These are phyloP conservation scores for Dendrophyllia cribrosa DNA, from an alignment of 64 coral and sea anemone genomes.

Conservation along the genomic window DNA sequence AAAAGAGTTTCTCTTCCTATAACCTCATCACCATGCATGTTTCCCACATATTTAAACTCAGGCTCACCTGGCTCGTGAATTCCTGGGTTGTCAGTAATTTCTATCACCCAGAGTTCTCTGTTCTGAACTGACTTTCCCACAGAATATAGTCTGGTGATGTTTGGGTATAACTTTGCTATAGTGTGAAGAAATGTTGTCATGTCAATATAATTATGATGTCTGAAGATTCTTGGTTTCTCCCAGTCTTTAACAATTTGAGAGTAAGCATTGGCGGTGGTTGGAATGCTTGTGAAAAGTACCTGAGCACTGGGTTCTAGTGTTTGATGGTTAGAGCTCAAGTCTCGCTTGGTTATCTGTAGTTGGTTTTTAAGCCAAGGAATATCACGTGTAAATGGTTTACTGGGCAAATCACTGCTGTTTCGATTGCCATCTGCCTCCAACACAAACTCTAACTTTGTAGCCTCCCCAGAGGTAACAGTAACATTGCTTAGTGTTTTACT, in stretches of 20 bases:
- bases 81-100: slow-evolving; percentile 96
- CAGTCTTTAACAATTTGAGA: slow-evolving; percentile 76
- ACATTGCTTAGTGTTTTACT: slow-evolving; percentile 48
- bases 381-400: not conserved
- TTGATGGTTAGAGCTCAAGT: slow-evolving; percentile 13
- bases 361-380: slow-evolving; percentile 5
- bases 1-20: slow-evolving; percentile 91
- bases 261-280: slow-evolving; percentile 64
- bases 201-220: slow-evolving; percentile 82
- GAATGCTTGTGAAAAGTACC: slow-evolving; percentile 70
- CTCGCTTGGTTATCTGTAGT: slow-evolving; percentile 17
- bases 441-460: slow-evolving; percentile 70
- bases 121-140: slow-evolving; percentile 90
- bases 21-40: slow-evolving; percentile 99
- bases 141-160: slow-evolving; percentile 93
- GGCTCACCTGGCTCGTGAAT: slow-evolving; percentile 93
- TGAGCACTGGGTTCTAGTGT: slow-evolving; percentile 10
- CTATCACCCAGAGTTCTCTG: slow-evolving; percentile 89
- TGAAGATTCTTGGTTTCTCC: slow-evolving; percentile 85
- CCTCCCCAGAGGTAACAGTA: slow-evolving; percentile 60
- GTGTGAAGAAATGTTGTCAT: slow-evolving; percentile 87
- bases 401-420: not conserved
- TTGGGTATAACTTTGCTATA: slow-evolving; percentile 73
- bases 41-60: slow-evolving; percentile 98
- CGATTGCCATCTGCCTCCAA: not conserved